Evolutionary conservation across 2,888 invertebrate genomes (phyloP).

Genomic region (Crepidodera aurea): DNA sequence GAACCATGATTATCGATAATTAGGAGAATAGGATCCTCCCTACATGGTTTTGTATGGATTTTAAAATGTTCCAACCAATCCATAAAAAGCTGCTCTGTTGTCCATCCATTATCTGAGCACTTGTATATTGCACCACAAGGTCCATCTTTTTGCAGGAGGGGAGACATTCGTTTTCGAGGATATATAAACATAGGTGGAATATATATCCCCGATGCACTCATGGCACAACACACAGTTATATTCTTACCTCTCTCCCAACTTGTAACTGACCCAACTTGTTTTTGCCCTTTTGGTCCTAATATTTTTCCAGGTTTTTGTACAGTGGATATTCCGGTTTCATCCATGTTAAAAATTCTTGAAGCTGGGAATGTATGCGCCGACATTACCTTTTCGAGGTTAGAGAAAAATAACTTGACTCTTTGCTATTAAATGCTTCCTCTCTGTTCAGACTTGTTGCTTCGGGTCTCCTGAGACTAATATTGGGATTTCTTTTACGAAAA

Average conservation of each 20-base stretch:
- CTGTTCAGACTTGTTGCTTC: conserved; percentile 15
- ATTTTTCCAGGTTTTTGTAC: neutral
- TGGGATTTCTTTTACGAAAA: neutral
- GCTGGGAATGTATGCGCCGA: neutral
- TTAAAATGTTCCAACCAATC: neutral
- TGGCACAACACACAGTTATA: too few relatives aligned
- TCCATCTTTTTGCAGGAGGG: neutral
- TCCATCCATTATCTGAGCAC: neutral
- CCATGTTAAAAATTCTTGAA: neutral
- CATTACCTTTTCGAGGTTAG: conserved; percentile 26
- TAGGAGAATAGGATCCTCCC: neutral
- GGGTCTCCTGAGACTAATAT: neutral
- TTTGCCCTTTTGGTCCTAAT: neutral
- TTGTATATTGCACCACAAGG: neutral
- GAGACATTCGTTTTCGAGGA: neutral
- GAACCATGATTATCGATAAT: neutral
- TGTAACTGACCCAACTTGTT: neutral
- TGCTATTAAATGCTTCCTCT: conserved; percentile 34
- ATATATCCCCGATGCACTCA: neutral
- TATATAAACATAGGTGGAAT: neutral
- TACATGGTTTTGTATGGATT: neutral
- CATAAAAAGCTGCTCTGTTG: neutral
- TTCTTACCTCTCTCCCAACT: neutral
- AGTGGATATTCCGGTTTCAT: neutral
- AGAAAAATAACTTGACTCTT: conserved; percentile 25